Conservation (phyloP, 1,140 invertebrate species). For the Rhizoglyphus robini region DNA sequence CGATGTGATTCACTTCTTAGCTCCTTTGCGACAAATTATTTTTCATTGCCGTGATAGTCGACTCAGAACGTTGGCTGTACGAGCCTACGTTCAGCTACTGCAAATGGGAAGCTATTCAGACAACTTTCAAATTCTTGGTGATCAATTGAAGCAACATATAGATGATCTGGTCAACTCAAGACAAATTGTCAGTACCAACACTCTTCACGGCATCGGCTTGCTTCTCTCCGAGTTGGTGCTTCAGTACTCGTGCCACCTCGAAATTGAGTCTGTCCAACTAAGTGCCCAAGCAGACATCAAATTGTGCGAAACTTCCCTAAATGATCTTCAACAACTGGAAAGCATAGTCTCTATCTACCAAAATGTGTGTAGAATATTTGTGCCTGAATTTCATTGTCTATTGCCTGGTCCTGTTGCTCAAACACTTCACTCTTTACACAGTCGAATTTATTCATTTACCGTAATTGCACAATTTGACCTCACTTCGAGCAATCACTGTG, state of each 20-base stretch:
- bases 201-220: not conserved
- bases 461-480: no score
- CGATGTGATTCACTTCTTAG: conserved; percentile 41
- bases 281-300: no score
- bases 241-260: not conserved
- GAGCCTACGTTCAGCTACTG: conserved; percentile 49
- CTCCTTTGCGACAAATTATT: conserved; percentile 34
- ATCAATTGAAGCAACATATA: not conserved
- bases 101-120: conserved; percentile 25
- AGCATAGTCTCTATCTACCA: no score
- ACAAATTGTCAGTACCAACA: no score
- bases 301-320: no score
- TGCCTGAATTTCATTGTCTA: not conserved
- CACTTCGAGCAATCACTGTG: no score
- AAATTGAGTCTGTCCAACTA: not conserved
- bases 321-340: no score
- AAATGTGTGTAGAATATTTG: not conserved
- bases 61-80: conserved; percentile 49
- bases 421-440: not conserved
- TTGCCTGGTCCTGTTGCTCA: not conserved
- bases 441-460: not conserved
- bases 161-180: not conserved
- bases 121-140: not conserved
- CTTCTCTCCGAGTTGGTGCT: not conserved
- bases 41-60: conserved; percentile 44